These are phyloP conservation scores for Cybosia mesomella DNA, from an alignment of 2,888 invertebrate species.

Conservation along the genomic window DNA sequence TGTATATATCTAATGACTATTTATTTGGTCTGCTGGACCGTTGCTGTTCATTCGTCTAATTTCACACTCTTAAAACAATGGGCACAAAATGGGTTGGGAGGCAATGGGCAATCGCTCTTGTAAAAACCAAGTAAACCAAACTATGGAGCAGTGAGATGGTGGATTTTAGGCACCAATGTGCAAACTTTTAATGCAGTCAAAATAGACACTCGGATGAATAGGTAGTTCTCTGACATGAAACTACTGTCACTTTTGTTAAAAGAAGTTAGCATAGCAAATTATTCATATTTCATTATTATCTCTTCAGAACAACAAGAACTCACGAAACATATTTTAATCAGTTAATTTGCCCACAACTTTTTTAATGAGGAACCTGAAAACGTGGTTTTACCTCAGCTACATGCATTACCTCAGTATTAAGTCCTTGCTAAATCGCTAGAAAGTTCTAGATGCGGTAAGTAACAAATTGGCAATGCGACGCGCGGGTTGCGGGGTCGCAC, in stretches of 20 bases:
- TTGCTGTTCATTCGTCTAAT: neutral
- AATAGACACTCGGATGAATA: too few relatives aligned
- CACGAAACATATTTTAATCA: slow-evolving; percentile 2
- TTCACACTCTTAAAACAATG: neutral
- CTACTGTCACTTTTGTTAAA: too few relatives aligned
- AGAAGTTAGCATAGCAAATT: neutral
- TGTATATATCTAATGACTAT: slow-evolving; percentile 10
- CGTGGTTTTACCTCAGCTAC: slow-evolving; percentile 23
- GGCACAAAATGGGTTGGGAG: too few relatives aligned
- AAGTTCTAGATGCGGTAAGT: slow-evolving; percentile 64
- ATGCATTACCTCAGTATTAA: slow-evolving; percentile 20
- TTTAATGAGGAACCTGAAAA: slow-evolving; percentile 33
- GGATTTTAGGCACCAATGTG: too few relatives aligned
- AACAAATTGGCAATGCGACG: slow-evolving; percentile 70
- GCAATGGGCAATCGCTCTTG: too few relatives aligned
- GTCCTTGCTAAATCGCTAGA: slow-evolving; percentile 58
- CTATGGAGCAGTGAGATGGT: too few relatives aligned
- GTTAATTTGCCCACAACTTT: slow-evolving; percentile 16
- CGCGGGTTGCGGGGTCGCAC: slow-evolving; percentile 68
- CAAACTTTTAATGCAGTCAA: too few relatives aligned
- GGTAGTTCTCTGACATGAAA: too few relatives aligned
- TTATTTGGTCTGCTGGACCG: neutral
- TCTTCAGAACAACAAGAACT: neutral
- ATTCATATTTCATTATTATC: neutral
- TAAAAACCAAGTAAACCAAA: too few relatives aligned